Evolutionary conservation across 2,888 invertebrate genomes (phyloP), one percentile per base, ranked within the genome.

Genomic region (Ceraclea dissimilis): DNA sequence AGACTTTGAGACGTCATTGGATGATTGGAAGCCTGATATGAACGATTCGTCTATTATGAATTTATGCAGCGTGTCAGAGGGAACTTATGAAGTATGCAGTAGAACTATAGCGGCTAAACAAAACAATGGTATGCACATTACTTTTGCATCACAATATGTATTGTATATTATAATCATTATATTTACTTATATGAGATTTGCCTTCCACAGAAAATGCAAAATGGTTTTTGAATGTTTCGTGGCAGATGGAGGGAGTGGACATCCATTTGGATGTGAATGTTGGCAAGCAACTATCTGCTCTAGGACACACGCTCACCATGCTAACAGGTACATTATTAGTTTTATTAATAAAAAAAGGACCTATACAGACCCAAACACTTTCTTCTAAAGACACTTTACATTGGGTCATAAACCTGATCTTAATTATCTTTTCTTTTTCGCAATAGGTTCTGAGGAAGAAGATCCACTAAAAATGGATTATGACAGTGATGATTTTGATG

Each of bases 231-330:
- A 97, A 97, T 72, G 95, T 99, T 1, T 90, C 93, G 62, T 98
- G 98, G 95, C 91, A 97, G 75, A 99, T 99, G 99, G 93, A 97
- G 71, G 99, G 99, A 51, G 94, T 97, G 8, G 96, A 96, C 68
- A 94, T 97, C 63, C 94, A 97, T 70, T 74, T 97, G 55, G 96
- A 97, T 71, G 92, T 94, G 1, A 93, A 90, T 70, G 93, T 99
- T 46, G 98, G 98, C 52, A 95, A 97, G 70, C 92, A 96, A 67
- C 76, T 98, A 21, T 94, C 95, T 0, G 90, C 95, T 0, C 77
- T 98, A 34, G 95, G 96, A 0, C 92, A 95, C 70, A 98, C 98
- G 0, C 80, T 98, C 54, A 97, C 98, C 0, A 93, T 94, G 82
- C 77, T 98, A 48, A 94, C 96, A 0, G 94, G 93, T 73, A 62